Base-by-base conservation (phyloP, 2,797 vertebrate genomes). In the Sciurus vulgaris region DNA sequence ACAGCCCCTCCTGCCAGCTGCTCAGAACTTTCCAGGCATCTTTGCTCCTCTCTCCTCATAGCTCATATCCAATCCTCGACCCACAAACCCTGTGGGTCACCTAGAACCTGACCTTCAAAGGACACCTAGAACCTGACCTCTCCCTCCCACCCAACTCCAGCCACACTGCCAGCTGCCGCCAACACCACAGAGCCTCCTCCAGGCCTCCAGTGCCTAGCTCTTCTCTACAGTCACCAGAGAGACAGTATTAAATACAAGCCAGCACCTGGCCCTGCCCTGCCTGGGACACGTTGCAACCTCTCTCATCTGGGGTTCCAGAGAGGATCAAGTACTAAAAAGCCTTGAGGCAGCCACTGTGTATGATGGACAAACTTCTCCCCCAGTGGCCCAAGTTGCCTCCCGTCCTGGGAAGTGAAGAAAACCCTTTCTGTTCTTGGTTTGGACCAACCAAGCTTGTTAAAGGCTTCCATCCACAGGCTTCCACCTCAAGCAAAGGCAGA, bases 291-390 rank as follows among this genome's bases (percentile, higher is more conserved):
- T 14, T 0, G n/a, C 35, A 41, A 65, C 44, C 51, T 41, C 61
- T 56, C 77, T 41, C 35, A 30, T 18, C 59, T 41, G 41, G 13
- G 41, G 54, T 15, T 82, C 41, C 1, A 1, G 70, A 59, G n/a
- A 22, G 26, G 72, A 38, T 2, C 0, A 9, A 38, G 77, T 44
- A 59, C 28, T 22, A 5, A 33, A n/a, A n/a, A 0, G 3, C 51
- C 65, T 72, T 33, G 2, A 2, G 28, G 65, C n/a, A 72, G 3
- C 8, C n/a, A 10, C 0, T 12, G 1, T 1, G 24, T 10, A 3
- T 11, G 38, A 28, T 1, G 26, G 74, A 41, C 11, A 38, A 41
- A 28, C 35, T 44, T 63, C 28, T 76, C 28, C 70, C 59, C 49
- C 56, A 5, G 5, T 38, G 20, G n/a, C 22, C 88, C 22, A 33